Evolutionary conservation across 2,113 vertebrate species (phyloP).

Genomic region (Tachysurus vachellii): DNA sequence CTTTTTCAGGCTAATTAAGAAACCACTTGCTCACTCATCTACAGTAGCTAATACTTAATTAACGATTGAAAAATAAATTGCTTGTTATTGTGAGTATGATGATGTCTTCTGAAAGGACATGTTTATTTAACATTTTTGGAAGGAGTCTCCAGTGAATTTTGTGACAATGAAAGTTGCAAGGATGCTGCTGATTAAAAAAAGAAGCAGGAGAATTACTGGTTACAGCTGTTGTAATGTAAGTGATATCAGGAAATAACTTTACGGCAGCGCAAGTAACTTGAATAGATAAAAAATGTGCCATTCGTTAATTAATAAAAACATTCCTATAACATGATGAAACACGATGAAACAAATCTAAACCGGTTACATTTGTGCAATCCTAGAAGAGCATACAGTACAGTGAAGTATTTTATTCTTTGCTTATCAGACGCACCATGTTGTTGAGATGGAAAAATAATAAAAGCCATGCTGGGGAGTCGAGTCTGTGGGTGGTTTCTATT

Average conservation of each 20-base stretch:
- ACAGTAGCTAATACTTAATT: background rate
- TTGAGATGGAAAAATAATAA: slow-evolving; percentile 31
- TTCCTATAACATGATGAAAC: background rate
- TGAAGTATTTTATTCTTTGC: background rate
- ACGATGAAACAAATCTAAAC: background rate
- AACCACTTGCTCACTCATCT: background rate
- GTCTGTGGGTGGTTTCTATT: slow-evolving; percentile 43
- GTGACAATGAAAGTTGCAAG: background rate
- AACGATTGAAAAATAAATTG: background rate
- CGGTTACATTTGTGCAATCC: background rate
- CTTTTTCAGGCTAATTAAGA: background rate
- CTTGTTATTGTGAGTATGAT: background rate
- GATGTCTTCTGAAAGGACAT: background rate
- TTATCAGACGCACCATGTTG: slow-evolving; percentile 14
- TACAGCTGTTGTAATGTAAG: background rate
- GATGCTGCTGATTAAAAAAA: background rate
- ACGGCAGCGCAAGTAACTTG: background rate
- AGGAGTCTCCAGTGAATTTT: background rate
- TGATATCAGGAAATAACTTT: background rate
- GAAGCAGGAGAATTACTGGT: background rate
- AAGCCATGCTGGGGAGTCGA: slow-evolving; percentile 8
- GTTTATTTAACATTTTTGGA: background rate
- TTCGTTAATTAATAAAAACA: background rate
- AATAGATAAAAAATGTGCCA: background rate
- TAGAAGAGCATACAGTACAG: background rate